Conservation (phyloP, 2,113 vertebrate genomes). For the Haliaeetus leucogaster region DNA sequence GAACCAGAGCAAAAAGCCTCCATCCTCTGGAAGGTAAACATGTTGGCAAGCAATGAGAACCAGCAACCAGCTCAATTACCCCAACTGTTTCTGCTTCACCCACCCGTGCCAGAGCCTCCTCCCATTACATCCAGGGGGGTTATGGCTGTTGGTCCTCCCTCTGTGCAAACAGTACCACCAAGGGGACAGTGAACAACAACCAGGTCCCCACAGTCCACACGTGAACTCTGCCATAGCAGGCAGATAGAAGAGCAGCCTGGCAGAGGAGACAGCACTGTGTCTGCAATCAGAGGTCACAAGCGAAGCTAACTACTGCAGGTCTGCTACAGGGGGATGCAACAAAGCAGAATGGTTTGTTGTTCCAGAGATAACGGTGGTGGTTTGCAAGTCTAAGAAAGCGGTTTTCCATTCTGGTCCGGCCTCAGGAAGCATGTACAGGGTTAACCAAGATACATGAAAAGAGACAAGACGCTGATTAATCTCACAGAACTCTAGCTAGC, state of each 20-base stretch:
- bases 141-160: background rate
- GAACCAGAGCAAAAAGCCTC: background rate
- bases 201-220: background rate
- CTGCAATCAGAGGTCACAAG: background rate
- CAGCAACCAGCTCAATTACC: background rate
- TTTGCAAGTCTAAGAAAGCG: background rate
- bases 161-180: background rate
- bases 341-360: background rate
- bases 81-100: background rate
- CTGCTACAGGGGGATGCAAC: background rate
- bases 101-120: background rate
- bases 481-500: no score
- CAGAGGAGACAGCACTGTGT: background rate
- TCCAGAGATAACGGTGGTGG: rapidly evolving
- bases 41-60: background rate
- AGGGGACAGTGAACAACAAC: background rate
- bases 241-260: background rate
- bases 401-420: background rate
- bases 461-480: background rate
- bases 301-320: background rate
- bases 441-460: background rate
- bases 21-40: background rate
- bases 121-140: rapidly evolving
- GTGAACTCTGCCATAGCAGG: rapidly evolving
- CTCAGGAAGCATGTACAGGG: rapidly evolving